Base-by-base conservation (phyloP, 2,797 vertebrate species). In the Sebastes jordani region DNA sequence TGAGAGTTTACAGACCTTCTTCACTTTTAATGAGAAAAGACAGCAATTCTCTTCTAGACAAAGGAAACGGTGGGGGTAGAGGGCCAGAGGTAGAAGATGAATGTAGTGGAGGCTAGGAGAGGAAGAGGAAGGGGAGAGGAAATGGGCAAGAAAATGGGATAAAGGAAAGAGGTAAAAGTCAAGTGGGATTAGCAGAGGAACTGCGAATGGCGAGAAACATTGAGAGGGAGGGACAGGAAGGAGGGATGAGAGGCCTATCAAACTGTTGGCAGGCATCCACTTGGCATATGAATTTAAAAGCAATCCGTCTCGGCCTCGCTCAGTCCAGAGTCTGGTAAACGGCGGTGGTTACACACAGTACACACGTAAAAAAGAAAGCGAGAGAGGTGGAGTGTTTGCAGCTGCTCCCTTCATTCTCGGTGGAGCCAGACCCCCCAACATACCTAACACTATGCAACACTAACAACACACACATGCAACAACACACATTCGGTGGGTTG, bases 11-110 rank as follows among this genome's bases (percentile, higher is more conserved):
- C 86, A 91, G 80, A 91, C 86, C 88, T 59, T 83, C 82, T 79
- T 89, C 65, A 87, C 81, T 86, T 92, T 92, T 91, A 91, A 93
- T 89, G 83, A 93, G 87, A 88, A 90, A 91, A 88, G 83, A 87
- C 85, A 86, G 78, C 89, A 85, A 38, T 83, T 87, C 64, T 86
- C 71, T 73, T 66, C 11, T 10, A 73, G 71, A 92, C 87, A 90
- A 90, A 88, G 62, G 52, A 56, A 71, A 42, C 61, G 6, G 20
- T 11, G 30, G 23, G n/a, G 46, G 42, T 25, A 32, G 59, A 65
- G 46, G 27, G 54, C 10, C 6, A 32, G 69, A 67, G 62, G 63
- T 70, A 46, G 59, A 65, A 74, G 68, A 81, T 76, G 66, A 71
- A 80, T 77, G 46, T 58, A 7, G 27, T 7, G 22, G 36, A 73